Base-by-base conservation (phyloP, 2,888 invertebrate genomes). In the Neuroscelio doddi region DNA sequence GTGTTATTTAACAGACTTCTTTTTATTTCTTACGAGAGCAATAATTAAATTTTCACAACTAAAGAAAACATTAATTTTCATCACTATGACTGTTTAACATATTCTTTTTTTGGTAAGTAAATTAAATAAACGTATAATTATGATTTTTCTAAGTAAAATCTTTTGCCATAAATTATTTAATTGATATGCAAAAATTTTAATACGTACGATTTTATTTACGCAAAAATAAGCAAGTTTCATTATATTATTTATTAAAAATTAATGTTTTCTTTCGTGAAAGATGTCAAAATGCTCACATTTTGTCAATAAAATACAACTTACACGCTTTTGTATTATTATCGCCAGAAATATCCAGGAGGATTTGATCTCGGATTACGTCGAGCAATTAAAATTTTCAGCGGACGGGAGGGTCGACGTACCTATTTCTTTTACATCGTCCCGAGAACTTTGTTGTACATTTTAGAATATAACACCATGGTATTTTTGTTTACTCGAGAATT, bases 1-100 rank as follows among this genome's bases (percentile, higher is more conserved):
- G 57, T 74, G 74, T 70, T 72, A 72, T 76, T 74, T 74, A 75
- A 76, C 78, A 78, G 76, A 80, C 74, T 73, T 75, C 72, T 75
- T 71, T 76, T 75, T 79, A 75, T 59, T 57, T 17, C 49, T 62
- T 63, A 45, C 50, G 42, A 64, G 68, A 64, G 68, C 61, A 62
- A 30, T 57, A 47, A 64, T 53, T 57, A 57, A 41, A 47, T 52
- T 42, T 61, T 26, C 52, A 29, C 66, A 34, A 10, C 12, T 17
- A 17, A 8, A 38, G 17, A 9, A 17, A 16, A 38, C 15, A 12
- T 55, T 26, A 52, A 47, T 27, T 36, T 51, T 51, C 42, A 34
- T 38, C 30, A 32, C 21, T 32, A n/a, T 10, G 12, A 4, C 3
- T 21, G 21, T 21, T 5, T 21, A 3, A 21, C 21, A 5, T 41